Conservation (phyloP, 2,113 vertebrate species). For the Megaleporinus macrocephalus region DNA sequence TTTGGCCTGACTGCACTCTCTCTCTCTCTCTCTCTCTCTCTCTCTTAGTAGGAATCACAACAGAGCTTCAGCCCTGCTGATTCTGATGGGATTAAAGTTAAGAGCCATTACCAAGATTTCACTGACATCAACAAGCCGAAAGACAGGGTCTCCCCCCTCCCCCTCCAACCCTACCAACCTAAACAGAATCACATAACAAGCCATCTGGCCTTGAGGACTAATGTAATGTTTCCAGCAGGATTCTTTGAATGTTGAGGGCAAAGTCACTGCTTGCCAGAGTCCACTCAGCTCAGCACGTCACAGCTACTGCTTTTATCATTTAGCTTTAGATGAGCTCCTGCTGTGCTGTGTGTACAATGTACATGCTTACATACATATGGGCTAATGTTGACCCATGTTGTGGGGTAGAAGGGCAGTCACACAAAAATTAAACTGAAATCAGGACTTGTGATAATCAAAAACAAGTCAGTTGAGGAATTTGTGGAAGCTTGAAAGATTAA, state of each 20-base stretch:
- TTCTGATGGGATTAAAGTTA: slow-evolving; percentile 1
- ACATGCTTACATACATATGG: too few relatives aligned
- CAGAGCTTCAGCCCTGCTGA: neutral
- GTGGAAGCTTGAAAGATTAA: too few relatives aligned
- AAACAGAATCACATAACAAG: neutral
- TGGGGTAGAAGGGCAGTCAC: too few relatives aligned
- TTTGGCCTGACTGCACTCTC: neutral
- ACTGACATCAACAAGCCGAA: neutral
- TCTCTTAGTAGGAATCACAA: neutral
- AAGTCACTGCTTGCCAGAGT: neutral
- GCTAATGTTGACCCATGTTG: too few relatives aligned
- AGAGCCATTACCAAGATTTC: slow-evolving; percentile 4
- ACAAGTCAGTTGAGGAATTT: too few relatives aligned
- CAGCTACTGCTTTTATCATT: neutral
- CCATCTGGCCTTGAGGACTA: slow-evolving; percentile 2
- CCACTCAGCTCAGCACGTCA: too few relatives aligned
- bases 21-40: too few relatives aligned
- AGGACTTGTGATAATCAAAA: too few relatives aligned
- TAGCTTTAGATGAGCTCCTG: neutral
- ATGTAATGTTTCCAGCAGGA: neutral
- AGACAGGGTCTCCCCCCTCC: neutral
- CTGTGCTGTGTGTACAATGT: neutral
- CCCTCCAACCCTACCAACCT: too few relatives aligned
- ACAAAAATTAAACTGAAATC: too few relatives aligned
- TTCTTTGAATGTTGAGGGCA: neutral